Percentiles rank a stretch among this genome's conserved stretches.
Evolutionary conservation across 1,140 invertebrate genomes (phyloP).

Genomic region (Scaptomyza pallida): DNA sequence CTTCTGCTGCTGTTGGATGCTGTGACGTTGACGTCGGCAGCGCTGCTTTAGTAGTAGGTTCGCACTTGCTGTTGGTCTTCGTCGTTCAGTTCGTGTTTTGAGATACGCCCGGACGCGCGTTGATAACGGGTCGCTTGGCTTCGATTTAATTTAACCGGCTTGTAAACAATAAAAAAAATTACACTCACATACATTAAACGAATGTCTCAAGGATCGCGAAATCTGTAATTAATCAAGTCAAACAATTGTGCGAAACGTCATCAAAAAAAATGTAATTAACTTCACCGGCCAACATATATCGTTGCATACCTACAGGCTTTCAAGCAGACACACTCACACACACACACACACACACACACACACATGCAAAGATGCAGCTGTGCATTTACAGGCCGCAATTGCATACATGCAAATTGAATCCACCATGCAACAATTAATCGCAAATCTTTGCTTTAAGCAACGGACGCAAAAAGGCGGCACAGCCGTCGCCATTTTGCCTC

Average conservation of each 20-base stretch:
- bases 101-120: constrained; percentile 79
- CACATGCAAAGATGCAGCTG: constrained; percentile 6
- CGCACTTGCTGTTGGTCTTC: constrained; percentile 56
- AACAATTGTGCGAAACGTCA: background rate
- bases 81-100: constrained; percentile 83
- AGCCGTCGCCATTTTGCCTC: constrained; percentile 66
- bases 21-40: constrained; percentile 23
- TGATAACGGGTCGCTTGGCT: constrained; percentile 62
- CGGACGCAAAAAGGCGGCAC: constrained; percentile 54
- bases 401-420: constrained; percentile 67
- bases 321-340: constrained; percentile 24
- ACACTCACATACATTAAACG: constrained; percentile 12
- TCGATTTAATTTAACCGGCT: constrained; percentile 46
- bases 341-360: constrained; percentile 16
- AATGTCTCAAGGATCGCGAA: background rate
- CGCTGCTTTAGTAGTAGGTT: constrained; percentile 45
- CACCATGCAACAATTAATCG: constrained; percentile 80
- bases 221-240: constrained; percentile 7
- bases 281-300: background rate
- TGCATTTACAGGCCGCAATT: constrained; percentile 3
- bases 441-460: constrained; percentile 78
- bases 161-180: constrained; percentile 26
- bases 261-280: constrained; percentile 2
- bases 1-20: constrained; percentile 10
- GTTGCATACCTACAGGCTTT: constrained; percentile 59